phyloP scores from a whole-genome alignment of 2,797 vertebrate species.

The Trachops cirrhosus region DNA sequence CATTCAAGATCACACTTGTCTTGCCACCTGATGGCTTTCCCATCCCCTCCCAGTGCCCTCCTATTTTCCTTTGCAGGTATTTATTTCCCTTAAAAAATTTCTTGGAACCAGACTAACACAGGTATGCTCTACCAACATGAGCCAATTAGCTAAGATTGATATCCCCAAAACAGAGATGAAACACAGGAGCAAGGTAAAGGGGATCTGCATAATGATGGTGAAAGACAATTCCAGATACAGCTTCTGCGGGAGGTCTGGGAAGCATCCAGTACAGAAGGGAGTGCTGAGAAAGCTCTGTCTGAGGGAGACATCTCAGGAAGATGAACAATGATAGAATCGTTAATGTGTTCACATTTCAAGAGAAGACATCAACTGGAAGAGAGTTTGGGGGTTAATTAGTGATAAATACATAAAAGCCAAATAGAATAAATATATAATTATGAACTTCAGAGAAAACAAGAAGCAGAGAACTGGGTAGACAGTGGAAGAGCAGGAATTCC shows the following conservation, averaged over 20 bases:
- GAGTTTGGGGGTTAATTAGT: not conserved
- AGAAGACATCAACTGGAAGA: not conserved
- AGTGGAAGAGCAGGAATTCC: not conserved
- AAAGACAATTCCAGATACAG: not conserved
- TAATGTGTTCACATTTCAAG: not conserved
- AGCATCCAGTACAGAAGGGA: not conserved
- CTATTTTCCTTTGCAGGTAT: not conserved
- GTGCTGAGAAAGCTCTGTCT: not conserved
- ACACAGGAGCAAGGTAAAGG: not conserved
- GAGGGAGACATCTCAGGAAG: not conserved
- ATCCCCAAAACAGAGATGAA: not conserved
- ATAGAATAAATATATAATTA: not conserved
- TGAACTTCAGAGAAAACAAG: not conserved
- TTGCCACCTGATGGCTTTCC: not conserved
- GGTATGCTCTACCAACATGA: not conserved
- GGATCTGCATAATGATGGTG: too few species aligned
- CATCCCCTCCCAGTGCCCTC: fast-evolving
- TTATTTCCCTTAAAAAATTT: not conserved
- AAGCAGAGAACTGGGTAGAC: not conserved
- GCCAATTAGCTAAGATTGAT: not conserved
- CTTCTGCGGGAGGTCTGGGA: not conserved
- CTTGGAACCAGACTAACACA: not conserved
- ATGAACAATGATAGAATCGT: fast-evolving
- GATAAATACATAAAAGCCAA: not conserved
- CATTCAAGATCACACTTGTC: not conserved